These are phyloP conservation scores for Cheirogaleus medius DNA, from an alignment of 2,113 vertebrate species.

Conservation along the genomic window DNA sequence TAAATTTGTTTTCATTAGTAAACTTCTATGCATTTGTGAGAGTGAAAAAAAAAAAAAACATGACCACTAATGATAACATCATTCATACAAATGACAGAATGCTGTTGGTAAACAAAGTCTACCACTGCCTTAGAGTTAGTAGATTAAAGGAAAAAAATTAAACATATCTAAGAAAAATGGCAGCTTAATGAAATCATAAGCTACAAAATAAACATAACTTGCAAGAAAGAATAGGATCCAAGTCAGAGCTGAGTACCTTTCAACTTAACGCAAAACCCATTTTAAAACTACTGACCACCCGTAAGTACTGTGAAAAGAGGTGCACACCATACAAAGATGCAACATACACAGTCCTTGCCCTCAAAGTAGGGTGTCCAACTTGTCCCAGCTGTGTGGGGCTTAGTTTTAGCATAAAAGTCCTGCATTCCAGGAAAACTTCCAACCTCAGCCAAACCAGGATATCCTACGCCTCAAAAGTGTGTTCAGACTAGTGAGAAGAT, in stretches of 20 bases:
- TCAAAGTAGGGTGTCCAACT: not conserved
- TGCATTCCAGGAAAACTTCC: not conserved
- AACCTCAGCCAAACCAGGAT: not conserved
- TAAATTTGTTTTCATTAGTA: not conserved
- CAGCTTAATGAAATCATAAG: not conserved
- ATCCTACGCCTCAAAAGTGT: not conserved
- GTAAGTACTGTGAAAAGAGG: not conserved
- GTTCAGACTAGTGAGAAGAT: not conserved
- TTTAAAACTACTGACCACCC: not conserved
- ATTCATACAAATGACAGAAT: not conserved
- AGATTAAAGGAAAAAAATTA: not conserved
- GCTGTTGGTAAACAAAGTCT: not conserved
- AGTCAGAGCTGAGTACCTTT: not conserved
- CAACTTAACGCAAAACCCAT: not conserved
- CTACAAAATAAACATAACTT: not conserved
- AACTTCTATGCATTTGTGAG: not conserved
- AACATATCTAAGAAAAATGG: not conserved
- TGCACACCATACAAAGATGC: not conserved
- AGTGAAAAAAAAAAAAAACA: not conserved
- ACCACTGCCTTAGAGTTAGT: not conserved
- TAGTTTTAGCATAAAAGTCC: not conserved
- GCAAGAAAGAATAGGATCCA: not conserved
- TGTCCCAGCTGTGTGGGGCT: not conserved
- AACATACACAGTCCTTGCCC: not conserved
- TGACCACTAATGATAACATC: fast-evolving